These are phyloP conservation scores for Leptoteleia sp. DNA, from an alignment of 1,140 invertebrate species.

Conservation along the genomic window DNA sequence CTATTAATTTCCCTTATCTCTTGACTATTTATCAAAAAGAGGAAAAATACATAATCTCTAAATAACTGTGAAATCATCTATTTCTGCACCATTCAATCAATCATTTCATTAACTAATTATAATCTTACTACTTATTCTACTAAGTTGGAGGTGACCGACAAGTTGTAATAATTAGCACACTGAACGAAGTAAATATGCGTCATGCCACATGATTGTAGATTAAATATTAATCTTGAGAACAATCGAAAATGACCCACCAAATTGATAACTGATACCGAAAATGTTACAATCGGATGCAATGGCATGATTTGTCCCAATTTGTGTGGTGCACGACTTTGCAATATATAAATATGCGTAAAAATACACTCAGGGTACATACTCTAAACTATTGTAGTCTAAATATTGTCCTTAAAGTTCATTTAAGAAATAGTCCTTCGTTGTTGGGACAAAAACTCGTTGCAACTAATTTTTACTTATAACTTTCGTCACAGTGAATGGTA, in stretches of 20 bases:
- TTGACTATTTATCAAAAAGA: constrained; percentile 2
- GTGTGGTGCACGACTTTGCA: not conserved
- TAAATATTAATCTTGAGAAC: constrained; percentile 2
- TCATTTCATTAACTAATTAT: constrained; percentile 26
- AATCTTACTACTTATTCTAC: constrained; percentile 52
- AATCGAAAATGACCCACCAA: not conserved
- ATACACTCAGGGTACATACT: too few relatives aligned
- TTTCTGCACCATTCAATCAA: constrained; percentile 9
- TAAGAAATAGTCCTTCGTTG: too few relatives aligned
- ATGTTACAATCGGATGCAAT: constrained; percentile 10
- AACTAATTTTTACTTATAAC: too few relatives aligned
- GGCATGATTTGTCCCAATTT: constrained; percentile 1
- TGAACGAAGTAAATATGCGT: constrained; percentile 41
- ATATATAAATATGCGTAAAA: not conserved
- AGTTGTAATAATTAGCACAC: constrained; percentile 32
- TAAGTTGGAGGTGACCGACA: constrained; percentile 27
- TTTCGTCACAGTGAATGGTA: too few relatives aligned
- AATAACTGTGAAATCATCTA: constrained; percentile 13
- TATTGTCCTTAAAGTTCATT: too few relatives aligned
- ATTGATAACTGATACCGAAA: constrained; percentile 10
- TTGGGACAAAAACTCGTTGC: too few relatives aligned
- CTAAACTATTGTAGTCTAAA: too few relatives aligned
- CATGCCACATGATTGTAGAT: constrained; percentile 35
- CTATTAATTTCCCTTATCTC: not conserved
- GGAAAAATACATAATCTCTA: not conserved